Percentiles rank a stretch among this genome's conserved stretches.
phyloP scores from a whole-genome alignment of 2,113 vertebrate species.

The Gopherus flavomarginatus region DNA sequence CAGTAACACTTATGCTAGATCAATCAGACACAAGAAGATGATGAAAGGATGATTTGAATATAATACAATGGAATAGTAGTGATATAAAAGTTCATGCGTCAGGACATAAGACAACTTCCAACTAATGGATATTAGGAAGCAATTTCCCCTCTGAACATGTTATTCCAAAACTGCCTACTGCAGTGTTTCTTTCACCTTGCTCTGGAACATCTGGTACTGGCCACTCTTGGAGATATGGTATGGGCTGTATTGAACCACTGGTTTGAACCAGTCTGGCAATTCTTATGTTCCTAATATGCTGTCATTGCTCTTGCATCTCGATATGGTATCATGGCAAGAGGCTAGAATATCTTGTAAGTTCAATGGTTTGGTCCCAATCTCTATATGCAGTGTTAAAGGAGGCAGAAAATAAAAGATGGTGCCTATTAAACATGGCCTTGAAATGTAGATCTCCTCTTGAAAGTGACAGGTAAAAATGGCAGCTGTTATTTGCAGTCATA shows the following conservation, averaged over 20 bases:
- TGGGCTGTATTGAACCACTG: not conserved
- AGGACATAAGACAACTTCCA: not conserved
- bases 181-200: not conserved
- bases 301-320: not conserved
- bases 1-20: not conserved
- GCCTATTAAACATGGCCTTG: not conserved
- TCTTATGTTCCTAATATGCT: not conserved
- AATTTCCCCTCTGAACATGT: not conserved
- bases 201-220: not conserved
- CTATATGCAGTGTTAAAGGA: not conserved
- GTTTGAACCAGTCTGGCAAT: not conserved
- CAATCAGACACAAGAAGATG: not conserved
- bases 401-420: not conserved
- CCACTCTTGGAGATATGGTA: not conserved
- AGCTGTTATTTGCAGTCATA: not conserved
- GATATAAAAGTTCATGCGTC: not conserved
- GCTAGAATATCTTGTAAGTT: not conserved
- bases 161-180: not conserved
- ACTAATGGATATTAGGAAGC: not conserved
- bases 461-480: not conserved
- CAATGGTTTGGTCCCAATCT: not conserved
- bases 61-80: not conserved
- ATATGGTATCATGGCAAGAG: not conserved
- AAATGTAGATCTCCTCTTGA: not conserved
- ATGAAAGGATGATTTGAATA: not conserved